Percentiles rank a stretch among this genome's conserved stretches.
Evolutionary conservation across 2,797 vertebrate species (phyloP).

Genomic region (Podargus strigoides): DNA sequence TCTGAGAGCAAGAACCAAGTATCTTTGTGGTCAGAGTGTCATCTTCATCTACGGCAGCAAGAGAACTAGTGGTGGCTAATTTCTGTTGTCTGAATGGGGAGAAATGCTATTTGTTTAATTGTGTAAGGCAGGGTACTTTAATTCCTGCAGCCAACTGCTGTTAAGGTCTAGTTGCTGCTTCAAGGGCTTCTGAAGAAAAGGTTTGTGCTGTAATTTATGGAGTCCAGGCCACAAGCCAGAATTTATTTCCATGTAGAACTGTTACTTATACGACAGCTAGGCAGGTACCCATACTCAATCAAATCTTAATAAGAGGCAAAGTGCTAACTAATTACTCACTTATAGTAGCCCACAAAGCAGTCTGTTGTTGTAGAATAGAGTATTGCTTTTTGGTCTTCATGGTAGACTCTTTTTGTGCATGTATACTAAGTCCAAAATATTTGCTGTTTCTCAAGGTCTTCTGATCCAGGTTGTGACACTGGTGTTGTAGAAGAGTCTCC

Average conservation of each 20-base stretch:
- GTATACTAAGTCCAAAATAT: neutral
- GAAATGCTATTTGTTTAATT: neutral
- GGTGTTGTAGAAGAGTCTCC: slow-evolving; percentile 93
- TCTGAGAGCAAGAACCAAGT: neutral
- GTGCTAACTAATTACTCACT: neutral
- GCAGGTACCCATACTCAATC: neutral
- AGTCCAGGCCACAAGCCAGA: neutral
- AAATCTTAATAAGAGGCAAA: neutral
- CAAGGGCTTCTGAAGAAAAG: neutral
- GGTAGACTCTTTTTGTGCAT: neutral
- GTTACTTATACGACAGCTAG: neutral
- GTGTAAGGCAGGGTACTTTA: neutral
- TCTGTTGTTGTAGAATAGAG: neutral
- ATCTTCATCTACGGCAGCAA: neutral
- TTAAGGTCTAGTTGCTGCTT: neutral
- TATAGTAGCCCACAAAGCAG: neutral
- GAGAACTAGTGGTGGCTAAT: neutral
- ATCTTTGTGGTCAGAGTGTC: neutral
- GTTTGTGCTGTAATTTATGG: neutral
- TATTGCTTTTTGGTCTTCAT: neutral
- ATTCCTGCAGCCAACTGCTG: neutral
- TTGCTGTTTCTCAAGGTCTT: slow-evolving; percentile 74
- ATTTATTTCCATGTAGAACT: neutral
- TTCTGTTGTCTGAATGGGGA: neutral
- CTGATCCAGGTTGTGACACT: slow-evolving; percentile 75